Evolutionary conservation across 1,140 invertebrate species (phyloP), one percentile per base, ranked within the genome.

Genomic region (Papilio glaucus): DNA sequence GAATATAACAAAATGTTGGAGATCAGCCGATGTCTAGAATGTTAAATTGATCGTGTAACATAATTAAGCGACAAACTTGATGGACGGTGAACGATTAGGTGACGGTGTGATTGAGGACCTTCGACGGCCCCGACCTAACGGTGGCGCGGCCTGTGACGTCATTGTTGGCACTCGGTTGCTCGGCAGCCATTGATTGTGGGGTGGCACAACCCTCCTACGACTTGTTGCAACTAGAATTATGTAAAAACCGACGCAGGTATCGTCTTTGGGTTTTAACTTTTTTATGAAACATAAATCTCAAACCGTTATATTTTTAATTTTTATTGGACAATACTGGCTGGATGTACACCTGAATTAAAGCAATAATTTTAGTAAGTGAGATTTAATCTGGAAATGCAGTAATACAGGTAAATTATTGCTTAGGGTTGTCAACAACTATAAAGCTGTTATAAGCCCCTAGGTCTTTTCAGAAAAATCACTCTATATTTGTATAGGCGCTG

Each of bases 101-200:
- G 13, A 45, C 68, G 72, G 75, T 73, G 72, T 72, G 12, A 72
- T 15, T 69, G 42, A 45, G 67, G 29, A 37, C 24, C 29, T 6
- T 10, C 33, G 26, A 3, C 38, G n/a, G n/a, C 3, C 41, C 29
- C 67, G n/a, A 41, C 42, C 10, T 13, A 8, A 21, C 15, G 33
- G 33, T 49, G 61, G 57, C 26, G 37, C 10, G 9, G 3, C 15
- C 72, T 33, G 61, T 80, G 75, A 81, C 81, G 77, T 83, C 81
- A 85, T 79, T 85, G 81, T 83, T 81, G 76, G 78, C 72, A 82
- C 77, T 70, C 69, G 53, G 81, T 82, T 81, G 77, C 84, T 76
- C 72, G 76, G 83, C 77, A 79, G 75, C 81, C 70, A 84, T 84
- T 84, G 83, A 84, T 84, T 81, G 71, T 69, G 77, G 79, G 67